These are phyloP conservation scores for Odontomachus brunneus DNA, from an alignment of 1,140 invertebrate species.

Conservation along the genomic window DNA sequence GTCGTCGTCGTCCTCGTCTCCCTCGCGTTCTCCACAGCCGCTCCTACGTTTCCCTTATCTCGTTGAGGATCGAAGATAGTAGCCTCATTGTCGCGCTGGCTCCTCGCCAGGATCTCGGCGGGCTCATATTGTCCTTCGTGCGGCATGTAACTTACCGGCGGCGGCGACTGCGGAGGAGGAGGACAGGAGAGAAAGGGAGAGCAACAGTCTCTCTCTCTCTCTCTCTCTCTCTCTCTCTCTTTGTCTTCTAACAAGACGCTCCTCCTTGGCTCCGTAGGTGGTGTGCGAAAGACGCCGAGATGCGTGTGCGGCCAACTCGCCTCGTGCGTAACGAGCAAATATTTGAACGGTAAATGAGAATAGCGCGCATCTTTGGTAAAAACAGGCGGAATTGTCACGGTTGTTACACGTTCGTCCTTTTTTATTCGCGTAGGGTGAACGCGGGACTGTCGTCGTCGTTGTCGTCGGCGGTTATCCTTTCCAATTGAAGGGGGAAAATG, in stretches of 20 bases:
- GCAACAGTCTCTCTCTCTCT: background rate
- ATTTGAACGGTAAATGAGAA: conserved; percentile 45
- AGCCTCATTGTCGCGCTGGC: conserved; percentile 61
- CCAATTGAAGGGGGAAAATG: background rate
- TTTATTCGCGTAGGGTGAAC: background rate
- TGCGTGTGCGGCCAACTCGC: background rate
- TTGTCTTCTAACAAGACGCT: conserved; percentile 35
- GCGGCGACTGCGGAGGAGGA: background rate
- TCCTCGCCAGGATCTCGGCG: conserved; percentile 56
- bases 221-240: conserved; percentile 41
- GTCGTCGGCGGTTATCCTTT: conserved; percentile 5
- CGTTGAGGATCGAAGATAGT: conserved; percentile 83
- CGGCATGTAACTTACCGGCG: conserved; percentile 70
- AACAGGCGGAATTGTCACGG: background rate
- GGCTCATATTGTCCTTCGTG: conserved; percentile 83
- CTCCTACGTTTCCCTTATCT: conserved; percentile 78
- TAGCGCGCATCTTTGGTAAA: background rate
- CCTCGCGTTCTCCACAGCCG: conserved; percentile 1
- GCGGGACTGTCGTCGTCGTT: too few relatives aligned
- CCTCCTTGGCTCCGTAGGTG: background rate
- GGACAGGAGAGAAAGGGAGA: conserved; percentile 13
- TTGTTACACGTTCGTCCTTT: background rate
- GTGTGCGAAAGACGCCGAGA: background rate
- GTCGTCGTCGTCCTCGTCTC: too few relatives aligned
- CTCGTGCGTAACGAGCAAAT: conserved; percentile 37